These are phyloP conservation scores for Agrilus cyanescens DNA, from an alignment of 2,888 invertebrate species.

Conservation along the genomic window DNA sequence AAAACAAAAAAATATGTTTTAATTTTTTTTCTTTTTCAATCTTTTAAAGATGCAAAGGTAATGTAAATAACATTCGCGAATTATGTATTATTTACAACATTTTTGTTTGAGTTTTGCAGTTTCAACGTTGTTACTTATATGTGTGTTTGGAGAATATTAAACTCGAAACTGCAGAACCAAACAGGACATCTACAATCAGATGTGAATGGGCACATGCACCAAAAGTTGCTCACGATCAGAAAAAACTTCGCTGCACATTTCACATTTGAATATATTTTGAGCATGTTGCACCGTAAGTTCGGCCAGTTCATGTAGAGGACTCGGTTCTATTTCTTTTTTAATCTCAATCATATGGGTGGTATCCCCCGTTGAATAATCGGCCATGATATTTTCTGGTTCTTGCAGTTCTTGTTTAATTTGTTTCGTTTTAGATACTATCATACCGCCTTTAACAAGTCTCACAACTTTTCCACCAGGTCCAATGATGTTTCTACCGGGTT, in stretches of 20 bases:
- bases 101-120: too few species aligned
- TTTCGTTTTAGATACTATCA: constrained; percentile 32
- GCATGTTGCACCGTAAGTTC: constrained; percentile 38
- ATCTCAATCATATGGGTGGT: constrained; percentile 25
- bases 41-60: too few species aligned
- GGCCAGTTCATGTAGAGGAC: constrained; percentile 39
- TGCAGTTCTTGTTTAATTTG: constrained; percentile 21
- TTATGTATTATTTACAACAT: too few species aligned
- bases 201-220: constrained; percentile 72
- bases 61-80: too few species aligned
- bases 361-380: constrained; percentile 35
- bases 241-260: constrained; percentile 72
- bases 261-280: constrained; percentile 54
- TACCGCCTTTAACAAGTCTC: constrained; percentile 33
- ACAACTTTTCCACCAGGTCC: constrained; percentile 33
- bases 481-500: constrained; percentile 30
- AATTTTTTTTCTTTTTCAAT: too few species aligned
- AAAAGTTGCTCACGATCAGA: constrained; percentile 59
- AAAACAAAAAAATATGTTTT: too few species aligned
- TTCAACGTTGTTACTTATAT: too few species aligned
- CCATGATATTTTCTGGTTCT: constrained; percentile 21
- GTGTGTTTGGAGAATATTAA: too few species aligned
- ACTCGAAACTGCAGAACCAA: background rate
- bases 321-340: constrained; percentile 33
- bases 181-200: constrained; percentile 42